Evolutionary conservation across 2,113 vertebrate genomes (phyloP), one percentile per base, ranked within the genome.

Genomic region (Gobio gobio): DNA sequence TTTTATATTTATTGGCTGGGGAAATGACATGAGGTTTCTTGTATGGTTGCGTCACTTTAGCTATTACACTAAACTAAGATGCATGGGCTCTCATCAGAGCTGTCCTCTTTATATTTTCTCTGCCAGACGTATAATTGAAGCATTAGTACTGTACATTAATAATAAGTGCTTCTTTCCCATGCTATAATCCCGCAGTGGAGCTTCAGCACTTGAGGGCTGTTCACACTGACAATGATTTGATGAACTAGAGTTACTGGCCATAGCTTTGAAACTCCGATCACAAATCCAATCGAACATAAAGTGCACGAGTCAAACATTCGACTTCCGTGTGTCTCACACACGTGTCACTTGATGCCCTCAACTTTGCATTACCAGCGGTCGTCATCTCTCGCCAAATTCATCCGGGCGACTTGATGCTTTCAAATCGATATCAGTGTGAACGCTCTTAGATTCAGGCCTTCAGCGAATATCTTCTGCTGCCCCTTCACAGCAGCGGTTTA

Each of bases 211-310:
- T 76, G 26, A 33, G 16, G 74, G 36, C 20, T 72, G 68, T 72
- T 72, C 68, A 72, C 68, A 72, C 68, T 72, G 68, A 72, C 68
- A 72, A 5, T n/a, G 68, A 70, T 43, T 43, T 43, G 36, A 56
- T 5, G 2, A 56, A 56, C 18, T 56, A 56, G 2, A 70, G 5
- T 36, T 70, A 16, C 14, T 51, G 14, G 49, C 5, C 29, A 6
- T 18, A 10, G 64, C 29, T 66, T 66, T 40, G 18, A 70, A 70
- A 70, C 18, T 22, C 63, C 8, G 14, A 66, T 33, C 63, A 66
- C 6, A 18, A 8, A 33, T 33, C 36, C 36, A 70, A 22, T 43
- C 40, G 10, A 40, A 40, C 33, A 56, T 20, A 70, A 10, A 70
- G 36, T 72, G 36, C 4, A 43, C 4, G 9, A 22, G 66, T 10